Percentiles rank a stretch among this genome's conserved stretches.
These are phyloP conservation scores for Halesus radiatus DNA, from an alignment of 1,140 invertebrate genomes.

Conservation along the genomic window DNA sequence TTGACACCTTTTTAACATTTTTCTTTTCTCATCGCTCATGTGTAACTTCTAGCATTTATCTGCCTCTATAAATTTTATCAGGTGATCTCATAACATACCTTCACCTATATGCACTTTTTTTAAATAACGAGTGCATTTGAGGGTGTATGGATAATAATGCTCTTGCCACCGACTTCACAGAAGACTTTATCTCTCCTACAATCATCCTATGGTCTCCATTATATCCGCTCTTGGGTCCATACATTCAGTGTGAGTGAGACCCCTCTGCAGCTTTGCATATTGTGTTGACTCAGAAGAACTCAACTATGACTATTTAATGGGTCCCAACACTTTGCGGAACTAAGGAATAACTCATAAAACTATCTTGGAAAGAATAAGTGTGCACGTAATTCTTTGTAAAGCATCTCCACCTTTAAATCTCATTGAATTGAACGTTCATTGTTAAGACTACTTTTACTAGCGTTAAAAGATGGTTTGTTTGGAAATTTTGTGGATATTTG, in stretches of 20 bases:
- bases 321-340: background rate
- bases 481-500: too few relatives aligned
- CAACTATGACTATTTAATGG: slow-evolving; percentile 18
- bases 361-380: background rate
- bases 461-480: too few relatives aligned
- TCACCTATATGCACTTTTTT: too few relatives aligned
- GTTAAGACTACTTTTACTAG: too few relatives aligned
- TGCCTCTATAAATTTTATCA: too few relatives aligned
- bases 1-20: too few relatives aligned
- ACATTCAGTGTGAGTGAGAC: background rate
- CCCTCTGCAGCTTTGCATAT: background rate
- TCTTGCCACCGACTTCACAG: background rate
- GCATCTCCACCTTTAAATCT: too few relatives aligned
- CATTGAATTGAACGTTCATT: too few relatives aligned
- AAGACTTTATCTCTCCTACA: background rate
- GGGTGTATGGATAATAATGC: background rate
- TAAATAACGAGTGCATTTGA: background rate
- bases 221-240: background rate
- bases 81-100: too few relatives aligned
- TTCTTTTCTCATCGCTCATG: too few relatives aligned
- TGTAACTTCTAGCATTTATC: too few relatives aligned
- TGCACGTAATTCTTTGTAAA: too few relatives aligned
- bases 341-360: background rate
- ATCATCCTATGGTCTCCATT: background rate
- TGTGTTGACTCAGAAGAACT: slow-evolving; percentile 10